Percentiles rank a stretch among this genome's conserved stretches.
Conservation (phyloP, 2,113 vertebrate genomes). For the Periophthalmus modestus region DNA sequence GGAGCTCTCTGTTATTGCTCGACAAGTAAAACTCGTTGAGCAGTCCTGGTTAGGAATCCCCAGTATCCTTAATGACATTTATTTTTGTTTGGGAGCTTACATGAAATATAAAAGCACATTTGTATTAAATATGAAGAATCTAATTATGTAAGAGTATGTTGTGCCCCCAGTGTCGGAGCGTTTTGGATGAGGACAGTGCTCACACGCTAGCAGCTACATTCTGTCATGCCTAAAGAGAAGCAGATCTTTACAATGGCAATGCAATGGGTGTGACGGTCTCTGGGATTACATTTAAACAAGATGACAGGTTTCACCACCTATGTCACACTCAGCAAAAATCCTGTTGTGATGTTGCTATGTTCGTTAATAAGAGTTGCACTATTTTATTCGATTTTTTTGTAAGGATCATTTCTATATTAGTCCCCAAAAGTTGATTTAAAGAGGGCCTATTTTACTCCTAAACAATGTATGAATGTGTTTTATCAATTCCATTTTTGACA, state of each 20-base stretch:
- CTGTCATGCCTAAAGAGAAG: conserved; percentile 54
- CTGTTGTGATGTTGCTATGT: conserved; percentile 14
- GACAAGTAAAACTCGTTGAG: conserved; percentile 5
- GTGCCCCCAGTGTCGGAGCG: not conserved
- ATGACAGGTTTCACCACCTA: conserved; percentile 61
- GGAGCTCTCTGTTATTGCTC: not conserved
- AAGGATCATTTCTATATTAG: too few species aligned
- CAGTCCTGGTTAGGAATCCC: not conserved
- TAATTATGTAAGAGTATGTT: not conserved
- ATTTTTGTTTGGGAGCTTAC: not conserved
- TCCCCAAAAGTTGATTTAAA: too few species aligned
- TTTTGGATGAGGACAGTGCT: conserved; percentile 5
- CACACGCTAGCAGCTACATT: conserved; percentile 28
- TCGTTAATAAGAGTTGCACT: not conserved
- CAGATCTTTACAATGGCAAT: conserved; percentile 53
- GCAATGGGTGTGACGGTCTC: conserved; percentile 63
- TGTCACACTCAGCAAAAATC: conserved; percentile 2
- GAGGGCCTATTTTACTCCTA: too few species aligned
- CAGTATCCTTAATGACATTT: not conserved
- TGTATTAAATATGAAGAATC: not conserved
- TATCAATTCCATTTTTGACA: too few species aligned
- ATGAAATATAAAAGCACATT: not conserved
- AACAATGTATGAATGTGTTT: too few species aligned
- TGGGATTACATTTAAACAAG: conserved; percentile 61
- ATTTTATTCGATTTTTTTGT: too few species aligned